Conservation (phyloP, 2,888 invertebrate genomes). For the Amphipyra berbera region DNA sequence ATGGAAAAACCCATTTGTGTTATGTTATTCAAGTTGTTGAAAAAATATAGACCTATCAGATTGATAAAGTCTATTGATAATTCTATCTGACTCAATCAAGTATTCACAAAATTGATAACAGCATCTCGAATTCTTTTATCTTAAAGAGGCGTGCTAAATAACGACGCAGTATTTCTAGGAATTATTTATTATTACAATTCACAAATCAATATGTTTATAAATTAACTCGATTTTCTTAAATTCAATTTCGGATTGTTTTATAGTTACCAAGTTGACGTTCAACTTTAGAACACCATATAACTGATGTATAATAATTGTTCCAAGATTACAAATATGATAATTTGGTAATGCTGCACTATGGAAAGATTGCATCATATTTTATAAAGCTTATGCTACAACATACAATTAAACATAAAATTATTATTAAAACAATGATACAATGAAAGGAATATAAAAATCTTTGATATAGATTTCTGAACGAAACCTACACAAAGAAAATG, state of each 20-base stretch:
- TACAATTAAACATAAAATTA: constrained; percentile 9
- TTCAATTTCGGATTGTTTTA: background rate
- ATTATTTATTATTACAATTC: constrained; percentile 9
- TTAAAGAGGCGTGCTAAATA: constrained; percentile 10
- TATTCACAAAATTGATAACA: constrained; percentile 29
- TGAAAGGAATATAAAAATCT: constrained; percentile 1
- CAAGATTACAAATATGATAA: constrained; percentile 5
- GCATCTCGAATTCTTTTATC: constrained; percentile 20
- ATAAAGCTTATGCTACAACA: background rate
- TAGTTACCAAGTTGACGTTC: background rate
- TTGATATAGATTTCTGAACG: constrained; percentile 55
- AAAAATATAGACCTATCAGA: background rate
- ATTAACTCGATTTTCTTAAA: no score
- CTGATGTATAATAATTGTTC: constrained; percentile 11
- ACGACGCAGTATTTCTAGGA: constrained; percentile 16
- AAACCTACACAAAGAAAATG: constrained; percentile 55
- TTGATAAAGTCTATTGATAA: constrained; percentile 20
- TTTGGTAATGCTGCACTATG: constrained; percentile 27
- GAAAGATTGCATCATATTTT: background rate
- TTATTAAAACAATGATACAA: background rate
- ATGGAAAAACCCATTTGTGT: no score
- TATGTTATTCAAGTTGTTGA: background rate
- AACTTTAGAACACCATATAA: constrained; percentile 12
- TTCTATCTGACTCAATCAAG: constrained; percentile 9
- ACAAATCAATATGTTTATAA: constrained; percentile 4